Base-by-base conservation (phyloP, 2,797 vertebrate genomes). In the Myotis vivesi region DNA sequence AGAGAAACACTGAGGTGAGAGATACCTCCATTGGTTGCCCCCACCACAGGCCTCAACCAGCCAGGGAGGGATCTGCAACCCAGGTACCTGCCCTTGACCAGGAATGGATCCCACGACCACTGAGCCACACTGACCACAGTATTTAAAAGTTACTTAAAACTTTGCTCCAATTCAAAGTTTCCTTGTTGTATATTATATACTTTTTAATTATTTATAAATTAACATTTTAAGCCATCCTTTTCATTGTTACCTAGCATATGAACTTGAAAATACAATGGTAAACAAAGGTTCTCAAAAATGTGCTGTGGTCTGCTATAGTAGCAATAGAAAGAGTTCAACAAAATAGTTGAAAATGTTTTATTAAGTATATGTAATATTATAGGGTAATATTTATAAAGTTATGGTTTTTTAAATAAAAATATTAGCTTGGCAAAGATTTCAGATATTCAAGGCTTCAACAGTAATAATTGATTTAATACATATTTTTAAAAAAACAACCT, bases 371-470 rank as follows among this genome's bases (percentile, higher is more conserved):
- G 97, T 97, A 97, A 97, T 97, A 97, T 94, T 96, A 97, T 93
- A 96, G 96, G 95, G 94, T 91, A 97, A 81, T 98, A 98, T 98
- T 98, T 98, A 98, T 98, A 98, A 98, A 98, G 98, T 98, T 73
- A 97, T 98, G 51, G 25, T 98, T 96, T 97, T 97, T 98, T 98
- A 98, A 98, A 98, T 98, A 98, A 98, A 98, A 98, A 98, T 97
- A 95, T 96, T 97, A 62, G 84, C 62, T 97, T 95, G 77, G 96
- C 98, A 98, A 98, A 98, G 97, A 97, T 94, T 97, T 97, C 97
- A 98, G 97, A 97, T 97, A 98, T 98, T 98, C 97, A 96, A 98
- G 98, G 97, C 97, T 97, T 97, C 97, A 96, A 97, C 94, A 95
- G 96, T 94, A 95, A 97, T 96, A 97, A 97, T 93, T 97, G 96